Conservation (phyloP, 2,797 vertebrate genomes). For the Eulemur rubriventer region DNA sequence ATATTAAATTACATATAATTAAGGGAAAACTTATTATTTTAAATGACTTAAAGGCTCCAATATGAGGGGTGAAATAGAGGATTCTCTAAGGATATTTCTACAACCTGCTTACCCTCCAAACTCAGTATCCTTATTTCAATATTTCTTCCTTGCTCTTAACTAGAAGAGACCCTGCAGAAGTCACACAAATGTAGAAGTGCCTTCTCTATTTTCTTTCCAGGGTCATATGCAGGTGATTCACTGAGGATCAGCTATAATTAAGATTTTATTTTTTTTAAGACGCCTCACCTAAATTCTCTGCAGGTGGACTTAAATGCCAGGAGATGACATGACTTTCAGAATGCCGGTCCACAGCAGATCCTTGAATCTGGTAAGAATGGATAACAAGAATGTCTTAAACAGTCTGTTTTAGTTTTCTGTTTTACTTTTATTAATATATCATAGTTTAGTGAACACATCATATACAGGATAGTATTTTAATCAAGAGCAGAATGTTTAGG, state of each 20-base stretch:
- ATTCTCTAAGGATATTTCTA: neutral
- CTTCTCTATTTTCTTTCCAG: neutral
- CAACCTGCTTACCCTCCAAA: neutral
- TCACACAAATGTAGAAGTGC: neutral
- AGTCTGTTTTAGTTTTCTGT: neutral
- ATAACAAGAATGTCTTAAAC: neutral
- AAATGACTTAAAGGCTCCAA: neutral
- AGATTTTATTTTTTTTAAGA: neutral
- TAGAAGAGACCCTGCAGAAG: neutral
- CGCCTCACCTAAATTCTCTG: neutral
- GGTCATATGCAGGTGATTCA: neutral
- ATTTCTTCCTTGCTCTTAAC: neutral
- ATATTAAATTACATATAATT: constrained; percentile 43
- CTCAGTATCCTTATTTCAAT: neutral
- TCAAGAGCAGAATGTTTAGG: neutral
- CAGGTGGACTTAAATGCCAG: too few species aligned
- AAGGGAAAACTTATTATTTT: constrained; percentile 46
- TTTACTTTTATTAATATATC: neutral
- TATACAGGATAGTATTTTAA: neutral
- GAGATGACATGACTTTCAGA: neutral
- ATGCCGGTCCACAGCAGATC: accelerated
- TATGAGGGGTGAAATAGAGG: neutral
- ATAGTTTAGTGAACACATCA: neutral
- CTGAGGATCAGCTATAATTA: neutral
- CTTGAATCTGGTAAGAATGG: neutral